Base-by-base conservation (phyloP, 2,888 invertebrate species). In the Timema podura region DNA sequence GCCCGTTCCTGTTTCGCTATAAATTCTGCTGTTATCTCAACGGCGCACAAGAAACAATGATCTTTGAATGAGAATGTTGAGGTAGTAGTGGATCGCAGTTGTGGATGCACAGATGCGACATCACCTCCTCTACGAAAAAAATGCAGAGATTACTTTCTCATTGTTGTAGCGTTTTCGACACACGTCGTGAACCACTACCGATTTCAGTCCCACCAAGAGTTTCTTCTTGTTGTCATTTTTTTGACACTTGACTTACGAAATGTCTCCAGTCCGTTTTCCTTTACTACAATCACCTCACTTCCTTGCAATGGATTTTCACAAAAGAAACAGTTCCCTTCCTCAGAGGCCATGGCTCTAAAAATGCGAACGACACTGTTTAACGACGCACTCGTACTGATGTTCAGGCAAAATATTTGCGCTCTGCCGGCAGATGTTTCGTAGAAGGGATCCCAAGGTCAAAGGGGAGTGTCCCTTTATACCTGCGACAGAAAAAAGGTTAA, bases 101-200 rank as follows among this genome's bases (percentile, higher is more conserved):
- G 3, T 2, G 59, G 10, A 15, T n/a, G 15, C 16, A 8, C 59
- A 30, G 30, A 30, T 2, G 30, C 3, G 10, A 16, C 16, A 16
- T 10, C 1, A 3, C 1, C 2, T 11, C 11, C 51, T 51, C 13
- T 51, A n/a, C 11, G 13, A 1, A 51, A 2, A 2, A 11, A 2
- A 51, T n/a, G 11, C 2, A 61, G n/a, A 5, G 16, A 61, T 64
- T 64, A 6, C 2, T 47, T 47, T 65, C 11, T 65, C 10, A 0
- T 59, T 47, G 5, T 61, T 48, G 51, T 54, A 64, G 68, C 30
- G 30, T 57, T 57, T 57, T 13, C 10, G 57, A 57, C 57, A 57
- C 57, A 3, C 8, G 2, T 57, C 57, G 6, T 57, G 57, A 57
- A 57, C 57, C n/a, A 13, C 57, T 5, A 13, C 5, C 8, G 57